Evolutionary conservation across 2,888 invertebrate species (phyloP), one percentile per base, ranked within the genome.

Genomic region (Troides aeacus): DNA sequence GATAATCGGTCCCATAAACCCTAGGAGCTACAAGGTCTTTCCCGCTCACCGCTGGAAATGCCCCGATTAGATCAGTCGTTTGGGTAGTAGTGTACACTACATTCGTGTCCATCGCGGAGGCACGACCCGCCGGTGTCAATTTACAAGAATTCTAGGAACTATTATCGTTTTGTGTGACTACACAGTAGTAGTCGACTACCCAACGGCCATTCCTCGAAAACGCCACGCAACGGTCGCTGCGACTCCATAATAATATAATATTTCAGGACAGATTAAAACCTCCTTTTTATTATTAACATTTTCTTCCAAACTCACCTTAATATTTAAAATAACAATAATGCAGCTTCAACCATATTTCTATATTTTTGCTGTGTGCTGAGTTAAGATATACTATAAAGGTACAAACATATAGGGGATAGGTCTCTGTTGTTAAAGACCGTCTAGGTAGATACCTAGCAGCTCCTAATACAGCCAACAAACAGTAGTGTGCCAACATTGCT

Each of bases 91-190:
- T 30, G 66, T 65, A 71, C 30, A 30, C 72, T 61, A 64, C 70
- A 66, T 62, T 63, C 72, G 71, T 68, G 72, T 68, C 66, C 72
- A 74, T 72, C 72, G 71, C 62, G 62, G 64, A 66, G 61, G 62
- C 65, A 68, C 65, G 65, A 68, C 62, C 70, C 74, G 71, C 73
- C 70, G 69, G 72, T 73, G 77, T 77, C 77, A 76, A 77, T 77
- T 77, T 74, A 74, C 74, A 67, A 57, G 72, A 66, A 72, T 78
- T 78, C 79, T 69, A 36, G 69, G 78, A 79, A 81, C 74, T 74
- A 78, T 78, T 78, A 75, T 74, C 77, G 74, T 78, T 74, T 62
- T 46, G 66, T 62, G 56, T 67, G 71, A 73, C 64, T 63, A 70
- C 74, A 72, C 74, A 17, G 46, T 46, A 46, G 46, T 46, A 46